phyloP scores from a whole-genome alignment of 2,888 invertebrate species.

The Thelaira solivaga region DNA sequence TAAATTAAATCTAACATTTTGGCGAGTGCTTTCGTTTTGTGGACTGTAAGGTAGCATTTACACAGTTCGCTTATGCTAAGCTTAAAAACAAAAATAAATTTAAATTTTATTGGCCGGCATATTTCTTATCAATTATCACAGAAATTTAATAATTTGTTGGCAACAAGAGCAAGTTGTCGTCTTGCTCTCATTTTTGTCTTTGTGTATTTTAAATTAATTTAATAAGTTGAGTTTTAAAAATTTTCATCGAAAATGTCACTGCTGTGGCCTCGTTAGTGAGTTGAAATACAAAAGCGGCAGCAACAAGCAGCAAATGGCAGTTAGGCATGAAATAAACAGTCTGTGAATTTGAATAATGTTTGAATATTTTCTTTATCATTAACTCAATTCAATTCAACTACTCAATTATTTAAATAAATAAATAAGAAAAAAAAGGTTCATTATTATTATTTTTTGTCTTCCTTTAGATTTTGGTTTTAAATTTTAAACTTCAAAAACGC shows the following conservation, averaged over 20 bases:
- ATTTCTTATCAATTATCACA: constrained; percentile 42
- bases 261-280: constrained; percentile 59
- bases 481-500: constrained; percentile 32
- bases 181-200: constrained; percentile 4
- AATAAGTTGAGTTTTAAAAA: constrained; percentile 43
- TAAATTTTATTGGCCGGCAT: background rate
- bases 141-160: constrained; percentile 32
- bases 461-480: background rate
- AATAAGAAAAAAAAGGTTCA: no score
- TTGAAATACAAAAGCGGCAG: constrained; percentile 13
- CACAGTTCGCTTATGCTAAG: background rate
- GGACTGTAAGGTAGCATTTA: background rate
- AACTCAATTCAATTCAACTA: constrained; percentile 37
- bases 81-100: background rate
- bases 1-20: background rate
- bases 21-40: background rate
- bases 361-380: constrained; percentile 54
- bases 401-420: constrained; percentile 58
- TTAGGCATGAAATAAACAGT: constrained; percentile 14
- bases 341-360: constrained; percentile 62
- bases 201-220: constrained; percentile 47
- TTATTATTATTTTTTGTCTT: constrained; percentile 8
- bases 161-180: constrained; percentile 1
- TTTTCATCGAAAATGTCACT: constrained; percentile 10
- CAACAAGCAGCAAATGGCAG: no score